Evolutionary conservation across 2,888 invertebrate species (phyloP), one percentile per base, ranked within the genome.

Genomic region (Choristoneura rosaceana): DNA sequence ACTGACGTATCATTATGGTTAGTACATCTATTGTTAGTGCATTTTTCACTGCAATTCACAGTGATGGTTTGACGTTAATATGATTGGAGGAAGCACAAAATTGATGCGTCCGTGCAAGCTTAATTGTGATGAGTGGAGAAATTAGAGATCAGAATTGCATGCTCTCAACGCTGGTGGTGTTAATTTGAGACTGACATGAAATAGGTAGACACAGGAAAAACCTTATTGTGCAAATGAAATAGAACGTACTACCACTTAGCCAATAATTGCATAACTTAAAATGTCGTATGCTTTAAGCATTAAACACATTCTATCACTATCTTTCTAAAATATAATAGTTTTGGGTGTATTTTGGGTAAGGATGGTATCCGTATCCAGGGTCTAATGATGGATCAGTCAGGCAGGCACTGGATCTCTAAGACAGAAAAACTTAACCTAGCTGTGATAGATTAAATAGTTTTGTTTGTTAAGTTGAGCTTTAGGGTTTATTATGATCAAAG

Each of bases 51-150:
- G 80, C 81, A 81, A 84, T 87, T 84, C 79, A 74, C 80, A 75
- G 74, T 80, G 74, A 75, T 81, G 83, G 86, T 89, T 87, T 86
- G 82, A 80, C 81, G 82, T 76, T 90, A 90, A 90, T 90, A 78
- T 73, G 78, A 66, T 77, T 52, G 78, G 82, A 88, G 91, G 91
- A 91, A 87, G 87, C 84, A 78, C 80, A 81, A 87, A 89, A 91
- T 91, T 84, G 87, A 84, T 79, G 83, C 89, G 87, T 90, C 90
- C 91, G 88, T 76, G 74, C 74, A 77, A 77, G 70, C 71, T 82
- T 89, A 90, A 90, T 90, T 90, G 87, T 86, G 79, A 76, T 71
- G 76, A 77, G 76, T 76, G 77, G 74, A 74, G 76, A 76, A 75
- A 76, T 66, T 63, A 55, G 25, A 71, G 60, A 74, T 77, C 70